Evolutionary conservation across 2,888 invertebrate species (phyloP), one percentile per base, ranked within the genome.

Genomic region (Neoascia interrupta): DNA sequence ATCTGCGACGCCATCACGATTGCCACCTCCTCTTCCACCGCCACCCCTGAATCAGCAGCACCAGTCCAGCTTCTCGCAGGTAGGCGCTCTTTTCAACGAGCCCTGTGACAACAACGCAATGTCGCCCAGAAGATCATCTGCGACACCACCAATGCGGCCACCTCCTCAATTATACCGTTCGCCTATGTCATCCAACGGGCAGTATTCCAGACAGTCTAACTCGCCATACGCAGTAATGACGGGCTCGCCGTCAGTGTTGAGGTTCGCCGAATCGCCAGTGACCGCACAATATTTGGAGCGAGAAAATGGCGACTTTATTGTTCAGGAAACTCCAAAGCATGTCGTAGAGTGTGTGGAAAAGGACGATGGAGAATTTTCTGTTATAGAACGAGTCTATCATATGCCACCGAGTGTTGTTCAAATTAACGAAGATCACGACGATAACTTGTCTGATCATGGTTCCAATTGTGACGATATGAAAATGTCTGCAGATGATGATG

Each of bases 321-420:
- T 89, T 5, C 88, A 88, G 68, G 88, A 88, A 79, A 87, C 87
- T 8, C 88, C 88, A 15, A 88, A 87, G 54, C 88, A 88, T 23
- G 85, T 88, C 73, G 88, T 89, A 1, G 88, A 89, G 72, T 89
- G 88, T 36, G 87, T 89, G 6, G 89, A 89, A 75, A 88, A 86
- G 54, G 88, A 89, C 13, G 85, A 87, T 80, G 88, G 88, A 0
- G 87, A 88, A 58, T 89, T 88, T 82, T 87, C 88, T 6, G 89
- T 89, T n/a, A 88, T 88, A 56, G 89, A 89, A 74, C 87, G 88
- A 70, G 87, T 89, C 37, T 86, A 89, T 82, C 87, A 87, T 58
- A 87, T 88, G 58, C 88, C 88, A 37, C 87, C 87, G 64, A 87
- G 88, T 82, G 87, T 88, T 28, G 81, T 88, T 58, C 88, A 87